Evolutionary conservation across 2,113 vertebrate species (phyloP).

Genomic region (Gorsachius goisagi): DNA sequence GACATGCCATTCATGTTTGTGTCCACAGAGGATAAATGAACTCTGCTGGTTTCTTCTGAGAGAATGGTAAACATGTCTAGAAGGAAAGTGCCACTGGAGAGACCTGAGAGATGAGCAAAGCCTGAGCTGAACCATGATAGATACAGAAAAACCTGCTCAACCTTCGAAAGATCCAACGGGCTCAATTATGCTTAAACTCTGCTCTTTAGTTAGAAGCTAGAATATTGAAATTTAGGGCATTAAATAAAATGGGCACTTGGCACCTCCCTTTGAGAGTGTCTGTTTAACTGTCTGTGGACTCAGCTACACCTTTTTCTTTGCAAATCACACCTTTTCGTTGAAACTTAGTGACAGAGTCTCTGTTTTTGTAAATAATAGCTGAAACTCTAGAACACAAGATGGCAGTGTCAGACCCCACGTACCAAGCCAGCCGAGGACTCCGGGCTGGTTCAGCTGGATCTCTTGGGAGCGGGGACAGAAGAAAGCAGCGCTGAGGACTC

Average conservation of each 20-base stretch:
- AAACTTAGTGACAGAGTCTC: not conserved
- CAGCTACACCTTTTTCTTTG: not conserved
- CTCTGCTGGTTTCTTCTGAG: not conserved
- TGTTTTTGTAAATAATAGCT: not conserved
- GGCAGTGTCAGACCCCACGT: conserved; percentile 18
- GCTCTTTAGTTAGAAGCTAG: not conserved
- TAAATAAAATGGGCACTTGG: not conserved
- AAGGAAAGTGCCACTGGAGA: not conserved
- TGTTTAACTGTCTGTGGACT: not conserved
- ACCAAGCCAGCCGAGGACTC: not conserved
- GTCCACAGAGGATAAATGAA: not conserved
- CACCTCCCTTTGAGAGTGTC: not conserved
- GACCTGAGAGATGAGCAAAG: not conserved
- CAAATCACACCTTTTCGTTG: not conserved
- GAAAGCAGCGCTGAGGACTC: not conserved
- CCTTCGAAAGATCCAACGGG: not conserved
- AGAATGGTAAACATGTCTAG: not conserved
- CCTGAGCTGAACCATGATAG: not conserved
- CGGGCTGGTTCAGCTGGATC: not conserved
- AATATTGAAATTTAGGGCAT: not conserved
- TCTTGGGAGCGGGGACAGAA: not conserved
- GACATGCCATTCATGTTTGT: not conserved
- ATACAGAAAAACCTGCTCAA: not conserved
- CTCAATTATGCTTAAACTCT: not conserved
- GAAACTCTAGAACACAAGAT: conserved; percentile 8